Evolutionary conservation across 2,888 invertebrate species (phyloP), one percentile per base, ranked within the genome.

Genomic region (Marasmarcha lunaedactyla): DNA sequence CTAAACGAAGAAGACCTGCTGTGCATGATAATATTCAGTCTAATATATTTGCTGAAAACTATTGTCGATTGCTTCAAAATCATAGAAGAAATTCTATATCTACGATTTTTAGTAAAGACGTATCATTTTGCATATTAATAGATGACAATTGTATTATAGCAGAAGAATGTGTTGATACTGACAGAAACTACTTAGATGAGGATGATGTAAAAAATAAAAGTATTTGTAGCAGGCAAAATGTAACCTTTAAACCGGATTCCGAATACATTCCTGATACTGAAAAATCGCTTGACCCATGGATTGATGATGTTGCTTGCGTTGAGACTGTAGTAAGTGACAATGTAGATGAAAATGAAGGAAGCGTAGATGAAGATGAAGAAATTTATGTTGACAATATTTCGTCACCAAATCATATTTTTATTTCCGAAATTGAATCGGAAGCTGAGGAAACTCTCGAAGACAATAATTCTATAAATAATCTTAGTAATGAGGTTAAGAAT

Each of bases 261-360:
- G n/a, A n/a, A 30, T n/a, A 10, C 11, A 30, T 7, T 7, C 30
- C n/a, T 47, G 37, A 53, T 2, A 42, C 57, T 27, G 65, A 62
- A 46, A 67, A 68, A 40, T 50, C 72, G 20, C 3, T 5, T 20
- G 20, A 20, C 20, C 7, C 4, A 5, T 85, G 84, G 84, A 68
- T 83, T 26, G 76, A 79, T 40, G 74, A 81, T 47, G 66, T 84
- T 11, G 81, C 66, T 27, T 81, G 77, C 52, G 63, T 78, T 33
- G 84, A 84, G 58, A 83, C 81, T 14, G 71, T 84, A 42, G 68
- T 76, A 15, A 76, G 69, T 46, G 84, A 84, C 35, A 74, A 84
- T 40, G 58, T 77, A 30, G 78, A 76, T 57, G 68, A 78, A 46
- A 60, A 71, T 41, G 59, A 62, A 43, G 65, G 70, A 37, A 64